Base-by-base conservation (phyloP, 2,888 invertebrate species). In the Drosophila neotestacea region DNA sequence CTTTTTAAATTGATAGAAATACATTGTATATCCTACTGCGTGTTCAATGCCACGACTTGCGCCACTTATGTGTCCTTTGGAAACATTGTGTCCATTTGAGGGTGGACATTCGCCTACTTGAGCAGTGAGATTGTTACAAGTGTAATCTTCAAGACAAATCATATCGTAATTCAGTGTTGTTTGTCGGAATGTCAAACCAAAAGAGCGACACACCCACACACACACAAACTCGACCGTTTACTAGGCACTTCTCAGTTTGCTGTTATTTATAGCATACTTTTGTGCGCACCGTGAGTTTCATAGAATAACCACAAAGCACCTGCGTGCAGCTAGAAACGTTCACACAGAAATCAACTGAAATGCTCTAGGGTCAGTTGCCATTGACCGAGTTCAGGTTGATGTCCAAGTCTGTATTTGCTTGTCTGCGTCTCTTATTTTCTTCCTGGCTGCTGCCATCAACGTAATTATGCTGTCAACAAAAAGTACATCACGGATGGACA, bases 391-490 rank as follows among this genome's bases (percentile, higher is more conserved):
- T 47, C 38, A 51, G 78, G 58, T 63, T 48, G 47, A 59, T 46
- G 68, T 61, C 59, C 69, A 28, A 11, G 71, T 72, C 81, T 70
- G 66, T 70, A 70, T 84, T 84, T 84, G 78, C 52, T 83, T 46
- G 58, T 28, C 70, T 51, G 65, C 44, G 27, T 48, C 55, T 13
- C 30, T n/a, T 30, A 16, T 6, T n/a, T 46, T 27, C 42, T 42
- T 34, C 16, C 64, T 34, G 48, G 44, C 52, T 56, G 58, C 66
- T 77, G 69, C 72, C 86, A 79, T 73, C 84, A 69, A 50, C 84
- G 73, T 89, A 88, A 89, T 85, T 89, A 89, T 86, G 90, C 86
- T 85, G 88, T 88, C 84, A 89, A 85, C 84, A 88, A 73, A 87
- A 71, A 77, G 63, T 66, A 76, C 73, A 70, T 44, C 70, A 61